Evolutionary conservation across 1,140 invertebrate species (phyloP), one percentile per base, ranked within the genome.

Genomic region (Lordiphosa collinella): DNA sequence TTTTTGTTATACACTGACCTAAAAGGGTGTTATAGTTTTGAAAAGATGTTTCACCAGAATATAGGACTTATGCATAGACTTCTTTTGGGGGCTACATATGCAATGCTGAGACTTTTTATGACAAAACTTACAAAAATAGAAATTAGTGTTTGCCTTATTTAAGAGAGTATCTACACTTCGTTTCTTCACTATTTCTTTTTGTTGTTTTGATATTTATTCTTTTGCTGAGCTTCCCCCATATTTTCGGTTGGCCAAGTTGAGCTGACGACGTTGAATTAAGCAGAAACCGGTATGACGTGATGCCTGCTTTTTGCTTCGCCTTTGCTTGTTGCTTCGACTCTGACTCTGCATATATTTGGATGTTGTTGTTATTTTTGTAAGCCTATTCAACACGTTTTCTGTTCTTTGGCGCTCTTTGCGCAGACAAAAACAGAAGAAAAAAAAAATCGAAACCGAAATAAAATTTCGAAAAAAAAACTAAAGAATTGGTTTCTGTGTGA

Each of bases 221-320:
- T 80, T 80, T 29, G 54, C 49, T 68, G 76, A 82, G 72, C 71
- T 82, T 82, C 76, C 76, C 76, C 71, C 76, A 72, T 75, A 63
- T 66, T 80, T 70, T 44, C 22, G 41, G 64, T 59, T 74, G 54
- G 60, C 69, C 69, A 69, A 76, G 48, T 55, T 36, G 59, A 68
- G 56, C 48, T 64, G 54, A 75, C 64, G 63, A 65, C 60, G 51
- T 36, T 72, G 67, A 70, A 70, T 70, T 70, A 69, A 70, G 65
- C 57, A 22, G 60, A 79, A 82, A 82, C 76, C 76, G 76, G 76
- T 75, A 82, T 82, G 78, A 84, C 75, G 75, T 80, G 75, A 80
- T 70, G 62, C 56, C 56, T 34, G 13, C 13, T 29, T 43, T 60
- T 40, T 51, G 50, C 7, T 25, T 32, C 34, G 5, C 13, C 9